A percentile compares a stretch with the other conserved stretches of the same genome.
phyloP scores from a whole-genome alignment of 2,113 vertebrate species.

The Gila orcuttii region DNA sequence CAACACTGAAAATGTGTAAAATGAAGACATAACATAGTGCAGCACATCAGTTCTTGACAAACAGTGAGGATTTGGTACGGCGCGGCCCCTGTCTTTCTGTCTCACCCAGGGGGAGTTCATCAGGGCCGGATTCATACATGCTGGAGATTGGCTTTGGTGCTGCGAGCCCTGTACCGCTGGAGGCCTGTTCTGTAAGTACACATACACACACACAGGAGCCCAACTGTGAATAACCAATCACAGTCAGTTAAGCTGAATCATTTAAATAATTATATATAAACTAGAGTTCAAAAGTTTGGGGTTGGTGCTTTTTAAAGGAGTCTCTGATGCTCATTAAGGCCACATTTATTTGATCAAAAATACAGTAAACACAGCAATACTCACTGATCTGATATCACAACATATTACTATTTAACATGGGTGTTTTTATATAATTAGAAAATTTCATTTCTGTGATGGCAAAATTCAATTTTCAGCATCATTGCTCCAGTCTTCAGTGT shows the following conservation, averaged over 20 bases:
- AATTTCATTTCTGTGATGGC: background rate
- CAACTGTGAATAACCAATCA: slow-evolving; percentile 45
- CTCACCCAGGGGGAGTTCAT: slow-evolving; percentile 80
- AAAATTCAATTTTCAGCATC: background rate
- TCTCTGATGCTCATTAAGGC: background rate
- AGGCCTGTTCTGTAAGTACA: slow-evolving; percentile 77
- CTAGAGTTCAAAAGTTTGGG: background rate
- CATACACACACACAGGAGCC: slow-evolving; percentile 67
- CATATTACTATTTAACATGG: background rate
- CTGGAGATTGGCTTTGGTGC: slow-evolving; percentile 68
- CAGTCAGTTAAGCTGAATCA: background rate
- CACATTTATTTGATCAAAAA: background rate
- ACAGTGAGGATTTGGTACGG: slow-evolving; percentile 31
- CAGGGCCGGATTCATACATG: slow-evolving; percentile 76
- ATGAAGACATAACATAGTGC: background rate
- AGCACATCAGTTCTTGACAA: slow-evolving; percentile 70
- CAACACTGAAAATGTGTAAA: background rate
- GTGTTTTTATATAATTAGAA: background rate
- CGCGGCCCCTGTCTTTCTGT: slow-evolving; percentile 44
- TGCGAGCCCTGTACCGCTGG: slow-evolving; percentile 73
- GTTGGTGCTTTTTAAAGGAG: background rate
- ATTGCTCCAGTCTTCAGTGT: background rate
- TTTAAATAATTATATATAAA: background rate
- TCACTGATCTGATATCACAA: background rate
- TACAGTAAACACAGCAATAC: background rate